Percentiles rank a stretch among this genome's conserved stretches.
Evolutionary conservation across 2,797 vertebrate species (phyloP).

Genomic region (Coregonus sp.): DNA sequence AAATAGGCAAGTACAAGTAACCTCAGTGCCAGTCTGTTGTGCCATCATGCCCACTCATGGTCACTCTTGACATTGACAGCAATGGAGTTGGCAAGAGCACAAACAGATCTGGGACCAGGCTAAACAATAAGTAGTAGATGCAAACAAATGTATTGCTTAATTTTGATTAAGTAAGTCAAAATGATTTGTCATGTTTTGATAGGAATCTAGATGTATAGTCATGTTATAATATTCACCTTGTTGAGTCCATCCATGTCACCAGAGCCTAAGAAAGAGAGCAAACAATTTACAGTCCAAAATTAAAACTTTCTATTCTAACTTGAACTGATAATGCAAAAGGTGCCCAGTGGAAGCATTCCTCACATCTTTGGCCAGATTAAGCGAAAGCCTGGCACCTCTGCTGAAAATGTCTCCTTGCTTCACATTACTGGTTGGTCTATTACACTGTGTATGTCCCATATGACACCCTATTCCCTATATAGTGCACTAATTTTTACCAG

Average conservation of each 20-base stretch:
- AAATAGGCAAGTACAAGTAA: neutral
- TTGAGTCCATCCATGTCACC: constrained; percentile 98
- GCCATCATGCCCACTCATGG: neutral
- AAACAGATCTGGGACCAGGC: neutral
- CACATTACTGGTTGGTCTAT: too few relatives aligned
- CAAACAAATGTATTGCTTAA: neutral
- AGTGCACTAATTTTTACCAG: too few relatives aligned
- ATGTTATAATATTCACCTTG: constrained; percentile 82
- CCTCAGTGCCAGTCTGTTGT: neutral
- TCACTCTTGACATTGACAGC: too few relatives aligned
- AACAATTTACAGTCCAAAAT: neutral
- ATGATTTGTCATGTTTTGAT: neutral
- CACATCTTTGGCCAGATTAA: too few relatives aligned
- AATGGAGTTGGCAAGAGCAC: too few relatives aligned
- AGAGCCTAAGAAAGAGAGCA: constrained; percentile 79
- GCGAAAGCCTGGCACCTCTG: too few relatives aligned
- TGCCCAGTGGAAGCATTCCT: too few relatives aligned
- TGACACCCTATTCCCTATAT: too few relatives aligned
- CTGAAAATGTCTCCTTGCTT: too few relatives aligned
- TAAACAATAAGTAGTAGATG: neutral
- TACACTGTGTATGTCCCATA: too few relatives aligned
- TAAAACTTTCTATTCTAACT: neutral
- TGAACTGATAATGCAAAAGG: neutral
- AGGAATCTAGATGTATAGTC: neutral
- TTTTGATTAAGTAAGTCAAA: neutral